Conservation (phyloP, 2,888 invertebrate genomes). For the Ceriagrion tenellum region DNA sequence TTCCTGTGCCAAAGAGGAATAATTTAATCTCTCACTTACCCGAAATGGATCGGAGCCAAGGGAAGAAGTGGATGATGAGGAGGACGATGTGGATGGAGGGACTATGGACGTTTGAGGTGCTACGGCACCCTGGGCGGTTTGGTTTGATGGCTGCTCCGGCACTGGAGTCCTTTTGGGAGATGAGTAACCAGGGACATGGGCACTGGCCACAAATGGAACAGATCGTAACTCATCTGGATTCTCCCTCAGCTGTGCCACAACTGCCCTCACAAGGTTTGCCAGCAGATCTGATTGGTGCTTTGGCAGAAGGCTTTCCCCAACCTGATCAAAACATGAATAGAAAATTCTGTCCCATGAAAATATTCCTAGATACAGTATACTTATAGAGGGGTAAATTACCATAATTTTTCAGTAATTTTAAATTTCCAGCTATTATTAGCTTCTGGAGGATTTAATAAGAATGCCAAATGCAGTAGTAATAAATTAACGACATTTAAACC, state of each 20-base stretch:
- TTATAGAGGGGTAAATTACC: too few species aligned
- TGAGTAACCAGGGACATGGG: conserved; percentile 75
- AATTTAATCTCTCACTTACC: conserved; percentile 71
- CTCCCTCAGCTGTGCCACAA: conserved; percentile 89
- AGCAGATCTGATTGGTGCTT: conserved; percentile 89
- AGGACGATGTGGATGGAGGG: conserved; percentile 69
- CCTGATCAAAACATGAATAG: conserved; percentile 78
- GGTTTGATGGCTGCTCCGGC: conserved; percentile 75
- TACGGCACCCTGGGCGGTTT: background rate
- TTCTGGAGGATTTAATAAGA: too few species aligned
- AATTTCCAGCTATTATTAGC: too few species aligned
- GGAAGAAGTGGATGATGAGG: conserved; percentile 72
- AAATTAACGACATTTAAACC: too few species aligned
- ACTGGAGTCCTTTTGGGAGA: conserved; percentile 75
- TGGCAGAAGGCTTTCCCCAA: conserved; percentile 87
- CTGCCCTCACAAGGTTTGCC: conserved; percentile 91
- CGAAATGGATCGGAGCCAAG: conserved; percentile 73
- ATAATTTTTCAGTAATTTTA: too few species aligned
- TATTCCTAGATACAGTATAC: too few species aligned
- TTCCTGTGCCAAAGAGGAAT: background rate
- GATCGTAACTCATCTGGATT: conserved; percentile 88
- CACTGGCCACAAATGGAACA: conserved; percentile 77
- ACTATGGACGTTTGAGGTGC: background rate
- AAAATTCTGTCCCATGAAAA: background rate
- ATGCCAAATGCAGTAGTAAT: too few species aligned